Percentiles rank a stretch among this genome's conserved stretches.
These are phyloP conservation scores for Calameuta pallipes DNA, from an alignment of 2,888 invertebrate species.

Conservation along the genomic window DNA sequence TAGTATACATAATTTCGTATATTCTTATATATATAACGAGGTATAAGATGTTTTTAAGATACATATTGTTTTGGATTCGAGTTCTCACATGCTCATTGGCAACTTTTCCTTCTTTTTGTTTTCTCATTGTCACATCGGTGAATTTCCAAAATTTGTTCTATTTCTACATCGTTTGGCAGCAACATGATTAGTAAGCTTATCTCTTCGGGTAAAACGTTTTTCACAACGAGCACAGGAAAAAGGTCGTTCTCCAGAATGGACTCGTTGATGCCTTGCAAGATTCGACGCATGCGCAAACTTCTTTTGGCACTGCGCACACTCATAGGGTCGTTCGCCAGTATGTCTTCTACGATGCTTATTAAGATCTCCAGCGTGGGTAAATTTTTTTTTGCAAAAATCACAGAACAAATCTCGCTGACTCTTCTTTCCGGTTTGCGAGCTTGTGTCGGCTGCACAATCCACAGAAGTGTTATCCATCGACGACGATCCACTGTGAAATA, in stretches of 20 bases:
- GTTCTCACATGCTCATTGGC: neutral
- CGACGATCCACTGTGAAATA: neutral
- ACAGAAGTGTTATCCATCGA: neutral
- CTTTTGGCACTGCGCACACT: constrained; percentile 43
- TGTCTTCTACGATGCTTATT: constrained; percentile 44
- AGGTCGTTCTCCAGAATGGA: constrained; percentile 46
- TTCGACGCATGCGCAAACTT: constrained; percentile 50
- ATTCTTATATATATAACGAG: neutral
- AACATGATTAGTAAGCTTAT: constrained; percentile 32
- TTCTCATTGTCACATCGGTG: neutral
- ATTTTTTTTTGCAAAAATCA: constrained; percentile 38
- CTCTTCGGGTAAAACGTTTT: constrained; percentile 39
- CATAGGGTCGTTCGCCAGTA: constrained; percentile 50
- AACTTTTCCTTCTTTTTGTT: neutral
- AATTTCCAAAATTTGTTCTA: neutral
- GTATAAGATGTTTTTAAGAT: neutral
- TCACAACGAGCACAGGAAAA: constrained; percentile 42
- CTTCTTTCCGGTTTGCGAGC: neutral
- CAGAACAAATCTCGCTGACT: constrained; percentile 24
- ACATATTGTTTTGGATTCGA: neutral
- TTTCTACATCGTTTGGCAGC: constrained; percentile 22
- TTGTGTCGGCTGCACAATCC: neutral
- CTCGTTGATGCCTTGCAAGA: constrained; percentile 42
- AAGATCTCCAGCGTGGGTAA: constrained; percentile 39
- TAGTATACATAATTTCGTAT: neutral